phyloP scores from a whole-genome alignment of 2,797 vertebrate species.

The Anniella stebbinsi region DNA sequence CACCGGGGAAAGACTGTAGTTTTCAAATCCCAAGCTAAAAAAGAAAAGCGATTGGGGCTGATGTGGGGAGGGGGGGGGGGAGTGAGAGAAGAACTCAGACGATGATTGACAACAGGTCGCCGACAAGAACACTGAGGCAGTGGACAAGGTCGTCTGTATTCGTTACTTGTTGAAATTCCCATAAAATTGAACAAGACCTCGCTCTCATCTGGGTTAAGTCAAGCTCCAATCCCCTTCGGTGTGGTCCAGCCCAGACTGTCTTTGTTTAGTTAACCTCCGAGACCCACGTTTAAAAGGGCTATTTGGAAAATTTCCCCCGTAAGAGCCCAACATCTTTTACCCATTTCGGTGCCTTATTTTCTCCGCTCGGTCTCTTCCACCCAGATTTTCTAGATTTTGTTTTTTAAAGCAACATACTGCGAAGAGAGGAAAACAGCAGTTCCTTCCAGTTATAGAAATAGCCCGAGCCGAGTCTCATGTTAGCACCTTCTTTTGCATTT shows the following conservation, averaged over 20 bases:
- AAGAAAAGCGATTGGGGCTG: not conserved
- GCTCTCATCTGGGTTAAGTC: conserved; percentile 84
- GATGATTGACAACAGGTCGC: conserved; percentile 77
- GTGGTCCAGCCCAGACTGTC: conserved; percentile 91
- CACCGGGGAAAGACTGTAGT: not conserved
- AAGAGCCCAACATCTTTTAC: conserved; percentile 80
- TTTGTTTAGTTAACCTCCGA: conserved; percentile 94
- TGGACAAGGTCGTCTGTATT: conserved; percentile 73
- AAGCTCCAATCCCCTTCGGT: conserved; percentile 88
- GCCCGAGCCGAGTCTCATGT: not conserved
- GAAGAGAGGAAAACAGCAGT: conserved; percentile 5
- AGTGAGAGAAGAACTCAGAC: not conserved
- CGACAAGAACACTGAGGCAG: conserved; percentile 37
- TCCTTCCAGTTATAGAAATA: conserved; percentile 28
- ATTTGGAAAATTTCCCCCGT: conserved; percentile 82
- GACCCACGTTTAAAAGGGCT: conserved; percentile 89
- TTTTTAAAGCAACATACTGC: conserved; percentile 5
- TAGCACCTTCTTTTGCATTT: not conserved
- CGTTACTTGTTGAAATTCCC: conserved; percentile 85
- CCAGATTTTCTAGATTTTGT: not conserved
- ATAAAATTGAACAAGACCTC: conserved; percentile 88
- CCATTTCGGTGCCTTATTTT: conserved; percentile 73
- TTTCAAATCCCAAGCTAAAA: not conserved
- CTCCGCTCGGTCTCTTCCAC: conserved; percentile 27
- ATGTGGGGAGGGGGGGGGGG: not conserved